Conservation (phyloP, 1,140 invertebrate species). For the Gyrodactylus bullatarudis region DNA sequence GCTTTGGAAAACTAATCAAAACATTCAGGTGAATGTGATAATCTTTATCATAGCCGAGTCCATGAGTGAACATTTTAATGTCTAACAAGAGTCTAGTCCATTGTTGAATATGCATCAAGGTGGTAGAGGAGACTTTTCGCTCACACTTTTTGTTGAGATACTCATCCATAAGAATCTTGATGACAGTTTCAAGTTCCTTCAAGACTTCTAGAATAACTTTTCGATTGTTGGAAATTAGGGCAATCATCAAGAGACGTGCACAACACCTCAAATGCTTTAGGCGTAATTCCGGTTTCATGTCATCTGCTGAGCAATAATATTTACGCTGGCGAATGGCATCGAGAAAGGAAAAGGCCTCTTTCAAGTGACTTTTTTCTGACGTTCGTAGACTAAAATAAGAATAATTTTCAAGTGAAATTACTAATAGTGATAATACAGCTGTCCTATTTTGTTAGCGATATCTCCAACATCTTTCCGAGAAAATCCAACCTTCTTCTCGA, state of each 20-base stretch:
- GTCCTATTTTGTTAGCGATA: background rate
- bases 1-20: background rate
- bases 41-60: background rate
- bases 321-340: background rate
- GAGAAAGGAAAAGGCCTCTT: background rate
- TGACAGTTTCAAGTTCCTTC: background rate
- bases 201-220: background rate
- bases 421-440: background rate
- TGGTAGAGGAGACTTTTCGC: background rate
- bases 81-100: background rate
- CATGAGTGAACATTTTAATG: background rate
- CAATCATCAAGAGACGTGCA: background rate
- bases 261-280: background rate
- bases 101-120: background rate
- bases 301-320: background rate
- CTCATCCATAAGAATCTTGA: background rate
- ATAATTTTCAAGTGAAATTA: background rate
- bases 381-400: background rate
- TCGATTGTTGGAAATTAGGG: background rate
- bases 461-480: background rate
- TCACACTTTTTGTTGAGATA: no score
- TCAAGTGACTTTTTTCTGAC: background rate
- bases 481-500: background rate
- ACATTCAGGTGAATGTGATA: background rate
- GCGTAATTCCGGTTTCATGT: background rate